Percentiles rank a stretch among this genome's conserved stretches.
These are phyloP conservation scores for Mus minutoides DNA, from an alignment of 2,797 vertebrate species.

Conservation along the genomic window DNA sequence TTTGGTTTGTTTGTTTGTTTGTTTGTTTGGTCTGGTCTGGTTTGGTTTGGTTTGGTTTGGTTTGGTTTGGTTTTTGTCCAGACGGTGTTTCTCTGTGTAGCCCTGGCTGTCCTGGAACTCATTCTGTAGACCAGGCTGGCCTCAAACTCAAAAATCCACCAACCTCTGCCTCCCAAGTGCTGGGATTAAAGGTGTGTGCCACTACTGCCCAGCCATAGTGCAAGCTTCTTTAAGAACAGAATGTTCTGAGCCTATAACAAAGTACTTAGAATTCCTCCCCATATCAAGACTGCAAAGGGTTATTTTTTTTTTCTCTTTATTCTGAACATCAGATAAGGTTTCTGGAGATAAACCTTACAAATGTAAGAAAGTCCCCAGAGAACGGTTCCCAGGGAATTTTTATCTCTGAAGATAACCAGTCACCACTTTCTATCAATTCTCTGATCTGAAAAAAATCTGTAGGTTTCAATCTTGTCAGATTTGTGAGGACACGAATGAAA, in stretches of 20 bases:
- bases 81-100: too few relatives aligned
- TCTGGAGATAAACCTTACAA: not conserved
- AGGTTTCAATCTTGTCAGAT: not conserved
- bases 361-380: not conserved
- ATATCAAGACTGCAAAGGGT: not conserved
- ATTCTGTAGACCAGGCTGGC: too few relatives aligned
- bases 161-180: too few relatives aligned
- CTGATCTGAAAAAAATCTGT: not conserved
- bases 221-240: not conserved
- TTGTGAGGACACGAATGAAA: not conserved
- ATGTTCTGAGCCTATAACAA: not conserved
- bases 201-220: not conserved
- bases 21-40: too few relatives aligned
- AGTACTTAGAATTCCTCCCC: not conserved
- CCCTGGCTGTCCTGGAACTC: too few relatives aligned
- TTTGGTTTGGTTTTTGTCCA: too few relatives aligned
- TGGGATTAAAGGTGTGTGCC: too few relatives aligned
- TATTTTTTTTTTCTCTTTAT: not conserved
- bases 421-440: not conserved
- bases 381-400: not conserved
- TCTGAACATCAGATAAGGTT: not conserved
- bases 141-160: too few relatives aligned
- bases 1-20: not conserved
- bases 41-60: not conserved
- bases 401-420: not conserved